A percentile compares a stretch with the other conserved stretches of the same genome.
Conservation (phyloP, 2,797 vertebrate species). For the Oreochromis mossambicus region DNA sequence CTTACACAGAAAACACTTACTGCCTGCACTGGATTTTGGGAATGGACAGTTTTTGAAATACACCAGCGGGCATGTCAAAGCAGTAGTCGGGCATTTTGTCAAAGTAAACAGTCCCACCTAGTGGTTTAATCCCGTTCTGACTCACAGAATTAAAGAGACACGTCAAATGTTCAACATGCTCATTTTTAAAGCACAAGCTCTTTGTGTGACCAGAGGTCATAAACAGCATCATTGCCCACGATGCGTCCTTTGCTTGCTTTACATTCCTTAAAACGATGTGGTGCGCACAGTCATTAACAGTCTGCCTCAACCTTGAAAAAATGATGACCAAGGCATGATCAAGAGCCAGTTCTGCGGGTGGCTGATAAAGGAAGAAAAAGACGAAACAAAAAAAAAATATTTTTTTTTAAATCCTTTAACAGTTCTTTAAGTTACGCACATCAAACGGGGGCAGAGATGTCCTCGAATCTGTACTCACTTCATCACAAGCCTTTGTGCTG, state of each 20-base stretch:
- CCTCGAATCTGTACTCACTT: conserved; percentile 23
- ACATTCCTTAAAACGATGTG: conserved; percentile 8
- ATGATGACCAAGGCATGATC: conserved; percentile 64
- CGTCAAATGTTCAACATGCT: neutral
- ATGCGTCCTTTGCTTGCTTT: neutral
- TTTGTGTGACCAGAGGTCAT: neutral
- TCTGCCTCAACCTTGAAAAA: conserved; percentile 67
- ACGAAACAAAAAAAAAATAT: neutral
- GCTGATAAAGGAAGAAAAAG: conserved; percentile 37
- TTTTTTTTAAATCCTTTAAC: neutral
- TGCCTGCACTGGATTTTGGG: neutral
- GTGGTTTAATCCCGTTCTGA: conserved; percentile 38
- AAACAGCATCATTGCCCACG: neutral
- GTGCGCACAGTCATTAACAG: conserved; percentile 36
- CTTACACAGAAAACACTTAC: neutral
- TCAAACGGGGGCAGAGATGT: conserved; percentile 47
- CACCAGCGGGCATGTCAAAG: neutral
- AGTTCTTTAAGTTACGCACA: conserved; percentile 48
- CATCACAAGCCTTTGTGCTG: conserved; percentile 56
- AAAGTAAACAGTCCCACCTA: conserved; percentile 64
- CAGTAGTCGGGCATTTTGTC: neutral
- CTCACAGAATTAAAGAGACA: neutral
- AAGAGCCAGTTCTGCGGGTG: conserved; percentile 35
- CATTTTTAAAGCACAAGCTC: neutral
- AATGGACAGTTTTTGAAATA: neutral